Base-by-base conservation (phyloP, 2,797 vertebrate genomes). In the Leptoclinus maculatus region DNA sequence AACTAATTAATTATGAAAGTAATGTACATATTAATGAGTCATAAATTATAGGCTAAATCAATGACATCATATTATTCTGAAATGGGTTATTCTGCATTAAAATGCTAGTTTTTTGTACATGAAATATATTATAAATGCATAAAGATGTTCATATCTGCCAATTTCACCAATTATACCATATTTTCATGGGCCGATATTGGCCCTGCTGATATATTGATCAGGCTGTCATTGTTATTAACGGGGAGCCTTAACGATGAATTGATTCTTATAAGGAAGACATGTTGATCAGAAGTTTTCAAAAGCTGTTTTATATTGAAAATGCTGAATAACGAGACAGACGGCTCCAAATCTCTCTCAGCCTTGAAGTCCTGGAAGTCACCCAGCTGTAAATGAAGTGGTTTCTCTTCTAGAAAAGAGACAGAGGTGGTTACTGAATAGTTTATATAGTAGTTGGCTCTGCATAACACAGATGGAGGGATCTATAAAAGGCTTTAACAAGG, bases 401-500 rank as follows among this genome's bases (percentile, higher is more conserved):
- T 13, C 2, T 7, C 5, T 66, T 56, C 36, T 25, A 66, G 12
- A 66, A 32, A 77, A 74, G 6, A 25, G 25, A 38, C 11, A 0
- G 23, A 19, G 39, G 57, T 17, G 39, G 23, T 45, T 16, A 39
- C n/a, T 39, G 6, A 54, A 12, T 4, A 54, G 62, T 43, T 41
- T 14, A 34, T 53, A 5, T 7, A 25, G 2, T 38, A 13, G 39
- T 51, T 29, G 27, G 12, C 38, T 6, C 38, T 63, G 14, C n/a
- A 32, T 38, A 13, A 59, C 8, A 10, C 12, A 23, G 53, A 21
- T 29, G 32, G 17, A 34, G 12, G 23, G 23, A 38, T 38, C 51
- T 60, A 68, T 68, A 64, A 81, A 77, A 57, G 65, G 47, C 34
- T 51, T 57, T 32, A 58, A 41, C 41, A 6, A 2, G 9, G 4